Evolutionary conservation across 2,113 vertebrate genomes (phyloP), one percentile per base, ranked within the genome.

Genomic region (Dendrocopos noguchii): DNA sequence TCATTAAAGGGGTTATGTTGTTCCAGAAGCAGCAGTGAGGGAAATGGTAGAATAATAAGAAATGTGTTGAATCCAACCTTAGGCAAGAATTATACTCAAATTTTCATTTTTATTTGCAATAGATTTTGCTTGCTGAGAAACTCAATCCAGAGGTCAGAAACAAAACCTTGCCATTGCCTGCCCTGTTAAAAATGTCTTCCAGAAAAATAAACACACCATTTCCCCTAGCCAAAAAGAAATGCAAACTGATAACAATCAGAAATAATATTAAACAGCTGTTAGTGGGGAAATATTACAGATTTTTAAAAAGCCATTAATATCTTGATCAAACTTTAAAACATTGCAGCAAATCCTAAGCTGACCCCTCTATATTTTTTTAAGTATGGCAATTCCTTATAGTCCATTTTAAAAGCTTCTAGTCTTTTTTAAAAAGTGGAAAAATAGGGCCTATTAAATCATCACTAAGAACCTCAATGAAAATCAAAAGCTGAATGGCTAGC

Each of bases 71-170:
- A 82, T 39, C 36, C 64, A 93, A 84, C 82, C 82, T 84, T 74
- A 61, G 84, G 82, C 88, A 85, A 84, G 34, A 90, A 84, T 29
- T 44, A 73, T 42, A n/a, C 72, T 72, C 80, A 42, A 88, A 86
- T 47, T 80, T 87, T 65, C 42, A 66, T 73, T 91, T 86, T 93
- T 82, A 61, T 78, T 81, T 81, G 59, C 25, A 88, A 81, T 85
- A 84, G 74, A 76, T 47, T 79, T 76, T 1, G 17, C 34, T 66
- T 66, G 66, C 79, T 72, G 79, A 83, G 60, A 66, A 50, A 80
- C 39, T 91, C 65, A 50, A 36, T 21, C 29, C 53, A 63, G 84
- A 74, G 50, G 71, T 70, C 42, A 70, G 67, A 77, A 84, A 47
- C 31, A 85, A 75, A 74, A 85, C 28, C 46, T 33, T 72, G 65